Evolutionary conservation across 2,888 invertebrate species (phyloP), one percentile per base, ranked within the genome.

Genomic region (Tachina lurida): DNA sequence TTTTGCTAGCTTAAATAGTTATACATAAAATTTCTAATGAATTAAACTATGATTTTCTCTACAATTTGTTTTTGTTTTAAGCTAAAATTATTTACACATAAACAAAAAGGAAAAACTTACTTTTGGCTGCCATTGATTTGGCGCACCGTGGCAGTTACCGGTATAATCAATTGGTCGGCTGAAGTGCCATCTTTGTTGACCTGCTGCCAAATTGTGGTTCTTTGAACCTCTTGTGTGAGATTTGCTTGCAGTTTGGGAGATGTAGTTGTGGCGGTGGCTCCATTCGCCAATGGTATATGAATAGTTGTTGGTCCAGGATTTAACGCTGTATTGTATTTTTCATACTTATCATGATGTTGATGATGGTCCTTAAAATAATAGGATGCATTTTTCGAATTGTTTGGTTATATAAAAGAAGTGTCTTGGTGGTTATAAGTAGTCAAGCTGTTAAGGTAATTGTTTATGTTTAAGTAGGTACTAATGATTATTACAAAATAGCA

Each of bases 201-300:
- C 93, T 97, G 97, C 90, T 97, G 97, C 98, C 98, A 99, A 90
- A 98, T 96, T 47, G 97, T 97, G 43, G 97, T 96, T 92, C 97
- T 97, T 91, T 98, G 96, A 79, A 98, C 97, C 93, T 98, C 98
- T 92, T 98, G 98, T 9, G 97, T 96, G 91, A 98, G 97, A 92
- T 97, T 94, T 87, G 97, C 93, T 2, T 97, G 97, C 1, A 97
- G 97, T 19, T 80, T 63, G 10, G 80, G 17, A 1, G 54, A 75
- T 41, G 60, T 47, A 60, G 83, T 58, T 70, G 54, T 74, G 31
- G 60, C 47, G 58, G 83, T 58, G 77, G 73, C 88, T 78, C 97
- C 96, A 92, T 97, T 97, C 73, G 97, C 97, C 89, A 98, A 93
- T 91, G 98, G 97, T 79, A 98, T 94, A 80, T 90, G 91, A 79